phyloP scores from a whole-genome alignment of 2,113 vertebrate genomes.

The Gambusia affinis region DNA sequence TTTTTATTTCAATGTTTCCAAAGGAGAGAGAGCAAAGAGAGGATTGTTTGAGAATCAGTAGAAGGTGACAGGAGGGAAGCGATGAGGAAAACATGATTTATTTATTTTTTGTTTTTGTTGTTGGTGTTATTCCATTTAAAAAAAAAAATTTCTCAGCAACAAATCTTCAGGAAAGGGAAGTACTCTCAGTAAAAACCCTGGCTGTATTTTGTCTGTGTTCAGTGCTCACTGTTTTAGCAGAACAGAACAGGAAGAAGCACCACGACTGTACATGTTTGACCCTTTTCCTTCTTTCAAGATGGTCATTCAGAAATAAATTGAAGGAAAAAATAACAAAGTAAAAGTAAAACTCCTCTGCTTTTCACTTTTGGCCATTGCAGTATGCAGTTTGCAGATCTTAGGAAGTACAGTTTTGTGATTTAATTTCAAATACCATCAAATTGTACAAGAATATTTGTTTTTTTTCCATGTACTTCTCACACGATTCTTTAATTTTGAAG shows the following conservation, averaged over 20 bases:
- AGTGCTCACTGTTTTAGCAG: slow-evolving; percentile 35
- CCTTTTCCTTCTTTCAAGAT: slow-evolving; percentile 69
- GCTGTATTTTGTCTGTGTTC: slow-evolving; percentile 35
- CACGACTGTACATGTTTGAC: slow-evolving; percentile 34
- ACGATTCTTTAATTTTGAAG: slow-evolving; percentile 45
- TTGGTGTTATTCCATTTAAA: slow-evolving; percentile 72
- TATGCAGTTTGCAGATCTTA: slow-evolving; percentile 53
- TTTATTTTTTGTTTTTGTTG: background rate
- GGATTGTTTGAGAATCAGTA: slow-evolving; percentile 88
- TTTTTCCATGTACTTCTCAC: slow-evolving; percentile 24
- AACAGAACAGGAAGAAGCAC: slow-evolving; percentile 26
- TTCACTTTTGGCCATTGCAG: slow-evolving; percentile 94
- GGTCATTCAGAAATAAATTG: slow-evolving; percentile 87
- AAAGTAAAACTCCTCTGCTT: slow-evolving; percentile 81
- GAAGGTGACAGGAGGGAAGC: slow-evolving; percentile 91
- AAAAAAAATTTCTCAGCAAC: slow-evolving; percentile 53
- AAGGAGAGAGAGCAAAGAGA: slow-evolving; percentile 91
- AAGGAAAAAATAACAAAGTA: slow-evolving; percentile 81
- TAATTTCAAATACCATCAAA: slow-evolving; percentile 32
- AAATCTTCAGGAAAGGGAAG: slow-evolving; percentile 42
- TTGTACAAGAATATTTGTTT: slow-evolving; percentile 19
- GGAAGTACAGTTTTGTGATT: slow-evolving; percentile 18
- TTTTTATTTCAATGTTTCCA: slow-evolving; percentile 94
- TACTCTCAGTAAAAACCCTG: slow-evolving; percentile 33
- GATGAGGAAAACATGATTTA: slow-evolving; percentile 85